These are phyloP conservation scores for Xylophagus ater DNA, from an alignment of 2,888 invertebrate genomes.

Conservation along the genomic window DNA sequence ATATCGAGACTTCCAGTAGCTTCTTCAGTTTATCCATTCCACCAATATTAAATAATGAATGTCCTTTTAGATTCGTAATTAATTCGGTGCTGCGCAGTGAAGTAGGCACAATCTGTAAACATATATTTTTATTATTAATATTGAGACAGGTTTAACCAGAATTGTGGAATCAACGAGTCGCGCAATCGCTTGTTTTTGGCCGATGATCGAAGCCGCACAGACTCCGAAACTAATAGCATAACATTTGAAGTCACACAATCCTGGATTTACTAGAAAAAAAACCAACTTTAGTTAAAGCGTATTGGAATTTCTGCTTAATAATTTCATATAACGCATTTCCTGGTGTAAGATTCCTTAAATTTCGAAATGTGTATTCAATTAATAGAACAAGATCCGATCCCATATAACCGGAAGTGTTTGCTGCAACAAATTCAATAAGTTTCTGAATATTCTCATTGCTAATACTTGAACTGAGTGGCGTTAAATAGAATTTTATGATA, in stretches of 20 bases:
- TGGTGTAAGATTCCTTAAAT: conserved; percentile 11
- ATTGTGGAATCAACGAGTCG: no score
- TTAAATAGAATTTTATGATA: no score
- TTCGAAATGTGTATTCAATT: conserved; percentile 32
- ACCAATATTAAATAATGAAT: conserved; percentile 43
- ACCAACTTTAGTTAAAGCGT: no score
- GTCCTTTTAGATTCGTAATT: conserved; percentile 32
- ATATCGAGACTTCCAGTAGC: conserved; percentile 42
- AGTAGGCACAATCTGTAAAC: conserved; percentile 25
- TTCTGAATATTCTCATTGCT: conserved; percentile 13
- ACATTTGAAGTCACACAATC: not conserved
- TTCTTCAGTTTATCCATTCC: conserved; percentile 45
- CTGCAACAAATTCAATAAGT: conserved; percentile 29
- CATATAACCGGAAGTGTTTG: conserved; percentile 47
- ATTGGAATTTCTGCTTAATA: conserved; percentile 1
- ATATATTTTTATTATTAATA: not conserved
- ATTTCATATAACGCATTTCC: not conserved
- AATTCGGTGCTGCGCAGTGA: conserved; percentile 41
- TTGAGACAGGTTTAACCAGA: no score
- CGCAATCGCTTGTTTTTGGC: no score
- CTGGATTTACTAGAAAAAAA: no score
- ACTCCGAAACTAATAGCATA: no score
- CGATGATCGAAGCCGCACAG: no score
- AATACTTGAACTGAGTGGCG: no score
- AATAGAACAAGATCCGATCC: conserved; percentile 45